Base-by-base conservation (phyloP, 2,113 vertebrate genomes). In the Tinamus guttatus region DNA sequence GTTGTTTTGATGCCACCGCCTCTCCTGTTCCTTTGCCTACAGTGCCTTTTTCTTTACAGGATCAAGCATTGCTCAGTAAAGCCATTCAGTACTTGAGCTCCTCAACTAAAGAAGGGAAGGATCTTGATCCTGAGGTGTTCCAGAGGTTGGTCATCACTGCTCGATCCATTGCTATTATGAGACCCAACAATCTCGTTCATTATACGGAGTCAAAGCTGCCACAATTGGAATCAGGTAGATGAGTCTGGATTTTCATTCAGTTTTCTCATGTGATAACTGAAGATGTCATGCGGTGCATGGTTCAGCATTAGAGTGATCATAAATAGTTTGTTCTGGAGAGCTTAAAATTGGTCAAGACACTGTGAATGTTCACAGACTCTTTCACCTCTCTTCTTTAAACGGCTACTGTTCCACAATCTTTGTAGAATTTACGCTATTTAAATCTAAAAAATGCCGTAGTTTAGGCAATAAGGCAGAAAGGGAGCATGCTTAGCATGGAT, bases 101-200 rank as follows among this genome's bases (percentile, higher is more conserved):
- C 87, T 99, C 98, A 78, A 98, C 96, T 93, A 99, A 98, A 81
- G 99, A 99, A 79, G 99, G 99, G 28, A 99, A 98, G 85, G 99
- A 99, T 79, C 98, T 99, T 11, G 99, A 99, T 95, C 99, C 99
- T 0, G 99, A 99, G 77, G 98, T 99, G 4, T 99, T 99, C 95
- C 99, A 99, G 98, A 98, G 99, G 62, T 97, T 99, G 77, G 99
- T 99, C 74, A 99, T 99, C 96, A 99, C 99, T 3, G 99, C 99
- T 54, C 99, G 99, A 47, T 99, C 99, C 97, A 99, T 99, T 82
- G 99, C 99, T 54, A 99, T 99, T 93, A 99, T 99, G 99, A 99
- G 99, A 91, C 99, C 99, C 59, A 99, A 98, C 96, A 99, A 99
- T 96, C 97, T 99, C 77, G 99, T 99, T 79, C 99, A 99, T 95